Base-by-base conservation (phyloP, 2,113 vertebrate species). In the Phalacrocorax carbo region DNA sequence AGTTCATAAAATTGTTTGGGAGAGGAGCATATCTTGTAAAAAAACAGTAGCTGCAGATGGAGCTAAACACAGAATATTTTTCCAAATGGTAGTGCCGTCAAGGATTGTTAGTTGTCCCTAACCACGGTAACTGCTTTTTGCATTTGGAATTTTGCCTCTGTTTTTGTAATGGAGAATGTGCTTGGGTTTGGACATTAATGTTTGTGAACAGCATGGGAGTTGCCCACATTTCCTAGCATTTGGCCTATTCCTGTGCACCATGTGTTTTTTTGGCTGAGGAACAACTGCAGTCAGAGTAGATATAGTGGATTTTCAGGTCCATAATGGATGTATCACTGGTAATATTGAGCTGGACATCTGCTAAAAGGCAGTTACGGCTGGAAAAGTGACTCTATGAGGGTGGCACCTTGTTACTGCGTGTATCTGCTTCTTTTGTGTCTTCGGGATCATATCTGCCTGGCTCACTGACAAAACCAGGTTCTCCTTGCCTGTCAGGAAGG, bases 161-260 rank as follows among this genome's bases (percentile, higher is more conserved):
- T 95, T 96, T 97, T 97, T 83, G 15, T 95, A 96, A 90, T 86
- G 65, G 80, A 79, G 85, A 96, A 90, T 93, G 86, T 95, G 90
- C 83, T 95, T 93, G 94, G 88, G 60, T 94, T 76, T 82, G 72
- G 82, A 79, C 71, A 68, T 81, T 77, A 80, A 85, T 78, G 46
- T 91, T 97, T 88, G 85, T 91, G 96, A 91, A 75, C 94, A 94
- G 93, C 83, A 69, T 95, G 95, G 95, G 95, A 95, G 92, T 82
- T 92, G 87, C 94, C 93, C 77, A 32, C 68, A 30, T 94, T 96
- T 90, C 92, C 92, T 90, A 93, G 89, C 87, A 86, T 93, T 97
- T 98, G 97, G 95, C 96, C 75, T 92, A 6, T 94, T 91, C 60
- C 80, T 81, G 69, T 86, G 69, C 13, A 57, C 80, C 44, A 8